These are phyloP conservation scores for Philotrypesis tridentata DNA, from an alignment of 1,140 invertebrate species.

Conservation along the genomic window DNA sequence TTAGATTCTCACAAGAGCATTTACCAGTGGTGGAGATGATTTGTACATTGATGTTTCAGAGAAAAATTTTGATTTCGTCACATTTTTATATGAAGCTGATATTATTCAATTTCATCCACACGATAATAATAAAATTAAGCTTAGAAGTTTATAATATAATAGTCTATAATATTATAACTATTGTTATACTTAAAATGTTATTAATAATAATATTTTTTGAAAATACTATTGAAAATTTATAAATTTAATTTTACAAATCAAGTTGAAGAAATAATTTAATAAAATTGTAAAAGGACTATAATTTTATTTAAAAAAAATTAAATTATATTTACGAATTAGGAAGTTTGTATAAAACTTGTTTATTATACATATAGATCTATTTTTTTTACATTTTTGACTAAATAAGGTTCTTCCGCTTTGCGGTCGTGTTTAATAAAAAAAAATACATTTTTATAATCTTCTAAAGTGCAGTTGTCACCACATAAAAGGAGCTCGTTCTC, in stretches of 20 bases:
- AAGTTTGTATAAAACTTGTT: neutral
- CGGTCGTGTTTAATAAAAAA: too few relatives aligned
- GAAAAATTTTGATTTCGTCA: constrained; percentile 50
- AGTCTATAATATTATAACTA: neutral
- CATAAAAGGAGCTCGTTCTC: constrained; percentile 90
- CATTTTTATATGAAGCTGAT: constrained; percentile 62
- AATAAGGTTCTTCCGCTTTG: too few relatives aligned
- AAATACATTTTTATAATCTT: constrained; percentile 1
- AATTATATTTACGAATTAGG: too few relatives aligned
- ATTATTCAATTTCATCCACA: constrained; percentile 64
- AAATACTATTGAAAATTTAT: neutral
- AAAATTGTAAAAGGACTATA: too few relatives aligned
- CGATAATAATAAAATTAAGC: constrained; percentile 62
- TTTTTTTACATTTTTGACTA: constrained; percentile 22
- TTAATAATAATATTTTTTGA: too few relatives aligned
- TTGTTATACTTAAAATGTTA: neutral
- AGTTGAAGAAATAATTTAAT: too few relatives aligned
- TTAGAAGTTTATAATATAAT: constrained; percentile 56
- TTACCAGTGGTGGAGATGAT: constrained; percentile 65
- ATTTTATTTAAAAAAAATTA: neutral
- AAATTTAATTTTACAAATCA: too few relatives aligned
- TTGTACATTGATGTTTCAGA: constrained; percentile 59
- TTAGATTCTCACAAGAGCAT: constrained; percentile 59
- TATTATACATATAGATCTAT: neutral
- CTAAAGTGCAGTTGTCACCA: constrained; percentile 73